Conservation (phyloP, 2,888 invertebrate species). For the Noctuana brunneofusca region DNA sequence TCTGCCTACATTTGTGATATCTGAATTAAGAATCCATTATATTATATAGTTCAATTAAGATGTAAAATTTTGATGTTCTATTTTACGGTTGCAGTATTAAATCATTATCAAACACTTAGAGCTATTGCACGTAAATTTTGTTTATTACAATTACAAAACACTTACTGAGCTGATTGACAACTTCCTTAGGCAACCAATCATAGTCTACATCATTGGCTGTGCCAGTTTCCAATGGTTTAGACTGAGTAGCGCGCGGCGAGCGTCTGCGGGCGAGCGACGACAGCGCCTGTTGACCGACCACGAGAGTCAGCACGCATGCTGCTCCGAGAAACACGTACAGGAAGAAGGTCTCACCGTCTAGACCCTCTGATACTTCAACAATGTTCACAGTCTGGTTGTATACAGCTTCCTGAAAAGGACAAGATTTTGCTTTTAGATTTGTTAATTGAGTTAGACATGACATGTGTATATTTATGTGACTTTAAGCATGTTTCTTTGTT, state of each 20-base stretch:
- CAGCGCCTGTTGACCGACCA: conserved; percentile 94
- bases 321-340: conserved; percentile 97
- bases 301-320: conserved; percentile 92
- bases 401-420: conserved; percentile 89
- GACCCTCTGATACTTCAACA: conserved; percentile 96
- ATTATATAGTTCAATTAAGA: no score
- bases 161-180: conserved; percentile 92
- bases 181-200: conserved; percentile 98
- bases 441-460: no score
- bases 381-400: conserved; percentile 99
- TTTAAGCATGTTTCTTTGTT: no score
- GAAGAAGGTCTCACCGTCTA: conserved; percentile 99
- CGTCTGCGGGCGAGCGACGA: conserved; percentile 92
- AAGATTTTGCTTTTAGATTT: background rate
- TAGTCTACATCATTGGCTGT: conserved; percentile 97
- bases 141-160: no score
- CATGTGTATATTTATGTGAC: no score
- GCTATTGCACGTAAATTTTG: no score
- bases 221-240: conserved; percentile 93
- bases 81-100: no score
- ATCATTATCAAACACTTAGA: no score
- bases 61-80: no score
- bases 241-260: conserved; percentile 71
- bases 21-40: no score
- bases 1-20: no score